Conservation (phyloP, 2,888 invertebrate genomes). For the Drosophila percnosoma region DNA sequence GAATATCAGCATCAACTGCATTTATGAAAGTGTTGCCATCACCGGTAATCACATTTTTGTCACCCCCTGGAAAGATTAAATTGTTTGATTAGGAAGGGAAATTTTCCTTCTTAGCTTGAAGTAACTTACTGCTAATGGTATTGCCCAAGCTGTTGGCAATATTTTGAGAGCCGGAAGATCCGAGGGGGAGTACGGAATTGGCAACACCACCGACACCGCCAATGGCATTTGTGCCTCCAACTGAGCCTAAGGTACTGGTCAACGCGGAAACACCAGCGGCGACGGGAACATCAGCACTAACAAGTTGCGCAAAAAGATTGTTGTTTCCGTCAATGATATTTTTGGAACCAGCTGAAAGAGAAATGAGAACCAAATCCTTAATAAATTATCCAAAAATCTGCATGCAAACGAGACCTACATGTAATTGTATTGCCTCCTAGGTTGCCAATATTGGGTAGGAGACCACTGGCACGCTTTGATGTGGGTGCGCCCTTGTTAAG, state of each 20-base stretch:
- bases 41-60: conserved; percentile 19
- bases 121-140: conserved; percentile 17
- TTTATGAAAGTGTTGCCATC: conserved; percentile 16
- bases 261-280: conserved; percentile 6
- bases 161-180: neutral
- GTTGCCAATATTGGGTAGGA: conserved; percentile 18
- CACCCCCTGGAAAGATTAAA: conserved; percentile 10
- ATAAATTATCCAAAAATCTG: neutral
- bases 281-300: conserved; percentile 8
- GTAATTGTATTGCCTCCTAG: conserved; percentile 16
- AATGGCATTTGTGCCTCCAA: conserved; percentile 1
- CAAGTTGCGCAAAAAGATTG: conserved; percentile 10
- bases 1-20: conserved; percentile 8
- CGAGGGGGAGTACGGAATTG: neutral
- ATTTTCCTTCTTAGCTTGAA: neutral
- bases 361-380: neutral
- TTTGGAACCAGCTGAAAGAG: conserved; percentile 1
- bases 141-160: conserved; percentile 28
- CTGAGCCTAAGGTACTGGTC: conserved; percentile 12
- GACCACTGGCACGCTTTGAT: conserved; percentile 45
- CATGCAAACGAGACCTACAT: conserved; percentile 11
- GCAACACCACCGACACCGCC: neutral
- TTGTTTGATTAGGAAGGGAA: neutral
- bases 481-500: conserved; percentile 25
- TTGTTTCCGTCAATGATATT: conserved; percentile 12